phyloP scores from a whole-genome alignment of 2,797 vertebrate genomes.

The Synanceia verrucosa region DNA sequence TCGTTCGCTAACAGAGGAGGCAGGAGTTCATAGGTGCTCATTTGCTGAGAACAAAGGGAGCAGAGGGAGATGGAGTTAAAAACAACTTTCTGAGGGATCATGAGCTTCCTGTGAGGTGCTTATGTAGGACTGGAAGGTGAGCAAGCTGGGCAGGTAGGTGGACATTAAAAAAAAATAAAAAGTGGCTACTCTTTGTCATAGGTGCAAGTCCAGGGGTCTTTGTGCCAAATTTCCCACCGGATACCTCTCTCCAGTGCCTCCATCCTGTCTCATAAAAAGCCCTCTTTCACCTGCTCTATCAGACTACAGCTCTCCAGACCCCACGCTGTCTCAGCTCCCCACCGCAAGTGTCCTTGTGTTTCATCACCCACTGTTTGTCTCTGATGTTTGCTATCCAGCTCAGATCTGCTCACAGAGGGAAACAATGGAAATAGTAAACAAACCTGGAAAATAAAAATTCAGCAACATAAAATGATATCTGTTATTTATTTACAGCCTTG shows the following conservation, averaged over 20 bases:
- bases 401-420: constrained; percentile 35
- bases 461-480: constrained; percentile 46
- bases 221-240: constrained; percentile 7
- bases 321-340: constrained; percentile 10
- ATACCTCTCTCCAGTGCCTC: neutral
- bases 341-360: constrained; percentile 55
- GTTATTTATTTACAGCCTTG: constrained; percentile 50
- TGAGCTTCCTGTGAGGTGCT: constrained; percentile 4
- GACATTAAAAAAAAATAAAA: constrained; percentile 6
- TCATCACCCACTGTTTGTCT: constrained; percentile 53
- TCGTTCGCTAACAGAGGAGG: constrained; percentile 55
- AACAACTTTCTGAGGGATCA: constrained; percentile 5
- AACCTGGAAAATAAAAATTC: constrained; percentile 30
- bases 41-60: constrained; percentile 53
- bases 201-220: neutral
- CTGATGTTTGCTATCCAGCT: constrained; percentile 45
- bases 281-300: constrained; percentile 33
- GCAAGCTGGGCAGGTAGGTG: constrained; percentile 9
- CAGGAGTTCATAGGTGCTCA: constrained; percentile 37
- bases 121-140: neutral
- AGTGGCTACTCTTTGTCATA: constrained; percentile 11
- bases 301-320: constrained; percentile 18
- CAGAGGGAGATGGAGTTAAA: constrained; percentile 18
- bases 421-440: constrained; percentile 56
- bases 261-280: neutral